Evolutionary conservation across 2,888 invertebrate genomes (phyloP), one percentile per base, ranked within the genome.

Genomic region (Eupithecia inturbata): DNA sequence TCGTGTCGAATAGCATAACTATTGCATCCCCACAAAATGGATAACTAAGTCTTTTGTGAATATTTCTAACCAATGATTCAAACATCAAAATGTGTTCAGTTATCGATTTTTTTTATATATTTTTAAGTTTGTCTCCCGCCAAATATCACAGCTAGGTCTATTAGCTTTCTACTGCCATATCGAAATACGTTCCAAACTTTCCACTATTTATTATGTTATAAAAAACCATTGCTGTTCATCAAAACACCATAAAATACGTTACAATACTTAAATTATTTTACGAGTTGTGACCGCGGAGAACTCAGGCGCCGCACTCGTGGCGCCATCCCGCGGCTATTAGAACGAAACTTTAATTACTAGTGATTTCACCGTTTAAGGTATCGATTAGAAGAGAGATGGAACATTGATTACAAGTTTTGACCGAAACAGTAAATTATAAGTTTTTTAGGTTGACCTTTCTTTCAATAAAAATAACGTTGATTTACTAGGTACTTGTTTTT

Each of bases 1-100:
- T 92, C 83, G 84, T 81, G 87, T 73, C 77, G 87, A 86, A 87
- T 92, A 92, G 93, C 87, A 19, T 41, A 63, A 75, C 72, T 70
- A 72, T 28, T 28, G 16, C 28, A 4, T 22, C 3, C 1, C 33
- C 14, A 39, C 14, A 10, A 45, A n/a, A 45, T 36, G 41, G 1
- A 14, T 16, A n/a, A 45, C 45, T 6, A 60, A 16, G 12, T 31
- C 0, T 22, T 26, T 57, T 0, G 12, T 26, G 14, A 0, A 26
- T 1, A 26, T 14, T 26, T 26, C 4, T 57, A 57, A 9, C 0
- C 9, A 57, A 57, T 57, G 12, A 12, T 57, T 57, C 14, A 12
- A 5, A 57, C 22, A 26, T 57, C 5, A 12, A 14, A 26, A 0
- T 26, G 26, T 57, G 3, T 5, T 5, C 0, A 3, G 3, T 53